Conservation (phyloP, 2,113 vertebrate genomes). For the Penelope pileata region DNA sequence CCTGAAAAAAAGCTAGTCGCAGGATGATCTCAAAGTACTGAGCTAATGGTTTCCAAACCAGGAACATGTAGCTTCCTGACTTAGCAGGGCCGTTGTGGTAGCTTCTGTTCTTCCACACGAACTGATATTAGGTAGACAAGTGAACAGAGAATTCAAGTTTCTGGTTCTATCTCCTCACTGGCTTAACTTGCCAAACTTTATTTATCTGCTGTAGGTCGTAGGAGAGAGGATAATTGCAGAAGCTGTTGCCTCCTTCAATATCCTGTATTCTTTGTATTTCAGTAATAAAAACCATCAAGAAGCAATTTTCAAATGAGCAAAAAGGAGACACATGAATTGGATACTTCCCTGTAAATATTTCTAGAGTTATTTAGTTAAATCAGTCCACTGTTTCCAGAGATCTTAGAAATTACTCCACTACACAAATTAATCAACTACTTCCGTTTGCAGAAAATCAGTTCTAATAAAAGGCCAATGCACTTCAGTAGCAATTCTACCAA, state of each 20-base stretch:
- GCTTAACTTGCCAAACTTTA: not conserved
- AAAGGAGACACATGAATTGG: rapidly evolving
- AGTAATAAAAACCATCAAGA: not conserved
- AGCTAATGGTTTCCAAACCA: rapidly evolving
- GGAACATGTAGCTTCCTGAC: not conserved
- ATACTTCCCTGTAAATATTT: not conserved
- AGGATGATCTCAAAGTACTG: not conserved
- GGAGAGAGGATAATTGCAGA: not conserved
- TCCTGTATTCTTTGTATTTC: not conserved
- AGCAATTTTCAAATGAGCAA: not conserved
- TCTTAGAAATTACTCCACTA: not conserved
- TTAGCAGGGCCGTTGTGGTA: not conserved
- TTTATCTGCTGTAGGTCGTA: not conserved
- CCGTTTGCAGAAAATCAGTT: not conserved
- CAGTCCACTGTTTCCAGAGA: not conserved
- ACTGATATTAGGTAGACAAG: not conserved
- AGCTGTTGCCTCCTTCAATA: not conserved
- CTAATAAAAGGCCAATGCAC: not conserved
- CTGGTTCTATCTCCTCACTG: not conserved
- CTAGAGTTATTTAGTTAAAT: not conserved
- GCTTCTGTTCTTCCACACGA: not conserved
- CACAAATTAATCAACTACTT: not conserved
- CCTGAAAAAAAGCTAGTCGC: not conserved
- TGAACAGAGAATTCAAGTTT: not conserved
- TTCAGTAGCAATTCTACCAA: not conserved